Conservation (phyloP, 2,888 invertebrate species). For the Blera fallax region DNA sequence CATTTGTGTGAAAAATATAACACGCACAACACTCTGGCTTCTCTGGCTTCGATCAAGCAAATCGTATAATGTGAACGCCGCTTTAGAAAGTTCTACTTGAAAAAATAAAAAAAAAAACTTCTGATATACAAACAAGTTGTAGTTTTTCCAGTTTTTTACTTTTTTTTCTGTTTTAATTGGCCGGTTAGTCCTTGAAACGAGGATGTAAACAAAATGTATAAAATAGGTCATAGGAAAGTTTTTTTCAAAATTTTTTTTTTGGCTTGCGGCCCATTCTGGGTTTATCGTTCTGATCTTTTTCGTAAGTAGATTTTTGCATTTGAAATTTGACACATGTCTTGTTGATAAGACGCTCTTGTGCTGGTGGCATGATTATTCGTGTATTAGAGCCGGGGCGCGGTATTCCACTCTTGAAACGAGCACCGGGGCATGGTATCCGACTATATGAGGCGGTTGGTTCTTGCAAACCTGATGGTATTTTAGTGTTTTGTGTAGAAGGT, state of each 20-base stretch:
- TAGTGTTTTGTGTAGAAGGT: not conserved
- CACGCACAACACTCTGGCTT: too few species aligned
- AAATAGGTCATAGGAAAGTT: not conserved
- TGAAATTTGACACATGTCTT: constrained; percentile 43
- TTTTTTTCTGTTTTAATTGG: too few species aligned
- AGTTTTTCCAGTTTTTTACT: too few species aligned
- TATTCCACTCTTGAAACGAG: not conserved
- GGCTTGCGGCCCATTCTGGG: not conserved
- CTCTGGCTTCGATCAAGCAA: too few species aligned
- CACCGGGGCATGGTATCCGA: not conserved
- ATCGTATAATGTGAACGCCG: too few species aligned
- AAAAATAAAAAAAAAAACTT: too few species aligned
- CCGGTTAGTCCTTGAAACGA: too few species aligned
- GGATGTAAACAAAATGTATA: not conserved
- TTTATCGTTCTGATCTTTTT: constrained; percentile 4
- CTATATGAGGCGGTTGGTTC: not conserved
- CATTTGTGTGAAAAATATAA: too few species aligned
- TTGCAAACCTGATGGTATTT: not conserved
- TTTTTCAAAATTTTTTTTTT: not conserved
- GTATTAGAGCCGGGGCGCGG: not conserved
- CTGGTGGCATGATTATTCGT: not conserved
- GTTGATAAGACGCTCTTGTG: constrained; percentile 44
- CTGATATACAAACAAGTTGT: too few species aligned
- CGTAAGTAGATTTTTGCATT: constrained; percentile 36
- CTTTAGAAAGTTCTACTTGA: too few species aligned